phyloP scores from a whole-genome alignment of 2,888 invertebrate genomes.

The Meghimatium bilineatum region DNA sequence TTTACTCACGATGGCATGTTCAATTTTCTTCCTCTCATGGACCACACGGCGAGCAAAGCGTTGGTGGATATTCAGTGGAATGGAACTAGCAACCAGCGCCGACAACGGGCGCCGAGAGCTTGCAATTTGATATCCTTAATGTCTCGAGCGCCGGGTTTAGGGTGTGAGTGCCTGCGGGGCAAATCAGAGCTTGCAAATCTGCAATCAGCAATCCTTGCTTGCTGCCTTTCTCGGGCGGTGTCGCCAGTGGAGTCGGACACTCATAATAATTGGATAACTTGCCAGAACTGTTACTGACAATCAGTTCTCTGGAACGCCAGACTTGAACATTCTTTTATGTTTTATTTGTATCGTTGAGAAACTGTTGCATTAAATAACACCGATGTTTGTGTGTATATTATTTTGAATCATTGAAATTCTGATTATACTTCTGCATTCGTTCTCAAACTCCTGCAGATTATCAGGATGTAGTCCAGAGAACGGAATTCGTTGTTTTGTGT shows the following conservation, averaged over 20 bases:
- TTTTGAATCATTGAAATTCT: too few species aligned
- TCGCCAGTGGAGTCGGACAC: background rate
- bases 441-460: too few species aligned
- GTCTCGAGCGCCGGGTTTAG: conserved; percentile 28
- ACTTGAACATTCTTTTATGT: too few species aligned
- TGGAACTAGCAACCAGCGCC: conserved; percentile 37
- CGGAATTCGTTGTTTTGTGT: too few species aligned
- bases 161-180: conserved; percentile 39
- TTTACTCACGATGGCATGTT: conserved; percentile 13
- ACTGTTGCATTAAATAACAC: too few species aligned
- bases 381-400: too few species aligned
- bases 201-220: conserved; percentile 13
- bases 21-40: conserved; percentile 14
- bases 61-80: background rate
- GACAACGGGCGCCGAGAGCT: conserved; percentile 36
- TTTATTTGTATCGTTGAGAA: too few species aligned
- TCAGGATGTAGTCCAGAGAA: too few species aligned
- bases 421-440: too few species aligned
- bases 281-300: background rate
- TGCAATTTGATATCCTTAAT: conserved; percentile 43
- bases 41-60: conserved; percentile 32
- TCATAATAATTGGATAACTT: conserved; percentile 20
- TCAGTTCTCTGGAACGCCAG: background rate
- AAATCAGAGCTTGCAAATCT: conserved; percentile 33
- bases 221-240: background rate